Base-by-base conservation (phyloP, 2,888 invertebrate species). In the Tholera decimalis region DNA sequence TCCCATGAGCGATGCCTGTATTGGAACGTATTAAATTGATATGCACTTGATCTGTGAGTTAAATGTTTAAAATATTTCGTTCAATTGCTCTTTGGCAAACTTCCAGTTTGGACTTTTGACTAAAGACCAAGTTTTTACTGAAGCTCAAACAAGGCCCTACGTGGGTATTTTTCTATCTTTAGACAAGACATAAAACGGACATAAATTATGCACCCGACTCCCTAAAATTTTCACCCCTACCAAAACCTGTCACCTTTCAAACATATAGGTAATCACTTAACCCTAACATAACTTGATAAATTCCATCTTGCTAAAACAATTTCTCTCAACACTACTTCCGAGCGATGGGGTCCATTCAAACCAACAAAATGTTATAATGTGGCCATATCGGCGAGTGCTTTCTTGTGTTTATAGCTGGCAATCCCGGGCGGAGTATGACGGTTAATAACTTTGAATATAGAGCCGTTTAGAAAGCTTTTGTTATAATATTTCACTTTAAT, bases 371-470 rank as follows among this genome's bases (percentile, higher is more conserved):
- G 44, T 68, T 41, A 62, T 73, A 80, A 77, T 54, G 62, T 18
- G 74, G 70, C 62, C 61, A 70, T 76, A 77, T 65, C 46, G 39
- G 66, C 71, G 77, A 86, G 85, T 86, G 85, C 77, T 84, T 86
- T 85, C 82, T 74, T 75, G 79, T 85, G 85, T 85, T 83, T 78
- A 77, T 76, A 44, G 78, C 76, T 50, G 43, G 61, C 54, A 43
- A 24, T 64, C 66, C 57, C 54, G 56, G 26, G 55, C 37, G 47
- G 13, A 33, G 46, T 41, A 24, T 35, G 72, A 76, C 62, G 63
- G 63, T 77, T 78, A 68, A 78, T 80, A 80, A 80, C 77, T 80
- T 76, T 71, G 57, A 68, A 80, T 71, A 71, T 68, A 41, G 65
- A 70, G 11, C 49, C 53, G 61, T 65, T 72, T 73, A 59, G 69